Conservation (phyloP, 2,797 vertebrate genomes). For the Heterohyrax brucei region DNA sequence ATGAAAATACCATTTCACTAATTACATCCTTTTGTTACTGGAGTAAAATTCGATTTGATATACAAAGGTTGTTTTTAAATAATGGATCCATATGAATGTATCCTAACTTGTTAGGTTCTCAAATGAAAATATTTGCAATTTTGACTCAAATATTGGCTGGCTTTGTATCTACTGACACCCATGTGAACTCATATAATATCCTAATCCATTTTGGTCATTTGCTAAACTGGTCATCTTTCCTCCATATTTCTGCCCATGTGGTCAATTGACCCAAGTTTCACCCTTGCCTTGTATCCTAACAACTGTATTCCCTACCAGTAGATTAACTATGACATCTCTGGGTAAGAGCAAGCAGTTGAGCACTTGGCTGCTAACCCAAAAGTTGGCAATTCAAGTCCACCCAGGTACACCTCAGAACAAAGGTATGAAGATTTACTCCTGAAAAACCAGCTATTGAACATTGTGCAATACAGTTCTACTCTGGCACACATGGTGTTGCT, state of each 20-base stretch:
- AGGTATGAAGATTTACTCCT: not conserved
- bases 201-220: not conserved
- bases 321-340: not conserved
- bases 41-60: slow-evolving; percentile 72
- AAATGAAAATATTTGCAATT: not conserved
- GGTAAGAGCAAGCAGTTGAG: not conserved
- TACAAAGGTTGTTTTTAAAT: not conserved
- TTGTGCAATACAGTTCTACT: not conserved
- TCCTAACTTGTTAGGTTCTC: not conserved
- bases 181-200: not conserved
- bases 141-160: slow-evolving; percentile 5
- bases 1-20: slow-evolving; percentile 71
- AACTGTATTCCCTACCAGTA: not conserved
- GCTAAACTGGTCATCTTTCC: slow-evolving; percentile 11
- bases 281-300: not conserved
- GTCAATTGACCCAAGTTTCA: slow-evolving; percentile 20
- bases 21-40: slow-evolving; percentile 75
- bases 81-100: not conserved
- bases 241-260: not conserved
- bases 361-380: not conserved
- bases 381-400: not conserved
- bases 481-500: not conserved
- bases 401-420: not conserved
- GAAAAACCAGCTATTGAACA: not conserved
- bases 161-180: not conserved